phyloP scores from a whole-genome alignment of 2,113 vertebrate species.

The Zosterops japonicus region DNA sequence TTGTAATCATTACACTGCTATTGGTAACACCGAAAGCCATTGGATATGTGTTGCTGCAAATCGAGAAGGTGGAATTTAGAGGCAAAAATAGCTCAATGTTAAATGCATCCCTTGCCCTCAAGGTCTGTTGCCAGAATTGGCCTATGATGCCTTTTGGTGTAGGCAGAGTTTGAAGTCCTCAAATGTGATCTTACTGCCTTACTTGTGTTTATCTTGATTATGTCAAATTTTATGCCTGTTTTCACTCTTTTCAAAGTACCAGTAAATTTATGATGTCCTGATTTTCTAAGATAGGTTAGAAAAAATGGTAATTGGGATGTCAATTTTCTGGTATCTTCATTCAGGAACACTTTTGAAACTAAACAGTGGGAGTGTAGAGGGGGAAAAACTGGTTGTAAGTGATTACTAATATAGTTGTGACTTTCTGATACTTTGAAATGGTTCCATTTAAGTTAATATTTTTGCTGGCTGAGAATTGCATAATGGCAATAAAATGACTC shows the following conservation, averaged over 20 bases:
- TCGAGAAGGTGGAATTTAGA: conserved; percentile 50
- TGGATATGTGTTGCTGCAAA: conserved; percentile 39
- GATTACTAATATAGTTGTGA: not conserved
- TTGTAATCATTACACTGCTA: not conserved
- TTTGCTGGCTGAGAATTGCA: not conserved
- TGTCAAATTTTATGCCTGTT: not conserved
- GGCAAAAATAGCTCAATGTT: conserved; percentile 67
- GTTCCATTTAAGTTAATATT: not conserved
- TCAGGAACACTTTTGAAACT: not conserved
- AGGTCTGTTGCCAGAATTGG: conserved; percentile 49
- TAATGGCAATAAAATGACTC: not conserved
- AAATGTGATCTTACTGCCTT: not conserved
- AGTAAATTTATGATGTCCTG: not conserved
- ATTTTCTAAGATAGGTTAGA: not conserved
- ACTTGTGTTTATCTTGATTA: not conserved
- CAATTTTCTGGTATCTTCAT: not conserved
- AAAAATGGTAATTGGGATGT: not conserved
- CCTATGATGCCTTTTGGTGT: not conserved
- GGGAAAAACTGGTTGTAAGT: not conserved
- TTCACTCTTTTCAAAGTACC: not conserved
- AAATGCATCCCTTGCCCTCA: conserved; percentile 37
- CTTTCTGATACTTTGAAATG: not conserved
- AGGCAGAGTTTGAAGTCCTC: conserved; percentile 16
- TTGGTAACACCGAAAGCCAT: not conserved
- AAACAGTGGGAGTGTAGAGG: not conserved